A percentile compares a stretch with the other conserved stretches of the same genome.
These are phyloP conservation scores for Coregonus sp. DNA, from an alignment of 2,797 vertebrate species.

Conservation along the genomic window DNA sequence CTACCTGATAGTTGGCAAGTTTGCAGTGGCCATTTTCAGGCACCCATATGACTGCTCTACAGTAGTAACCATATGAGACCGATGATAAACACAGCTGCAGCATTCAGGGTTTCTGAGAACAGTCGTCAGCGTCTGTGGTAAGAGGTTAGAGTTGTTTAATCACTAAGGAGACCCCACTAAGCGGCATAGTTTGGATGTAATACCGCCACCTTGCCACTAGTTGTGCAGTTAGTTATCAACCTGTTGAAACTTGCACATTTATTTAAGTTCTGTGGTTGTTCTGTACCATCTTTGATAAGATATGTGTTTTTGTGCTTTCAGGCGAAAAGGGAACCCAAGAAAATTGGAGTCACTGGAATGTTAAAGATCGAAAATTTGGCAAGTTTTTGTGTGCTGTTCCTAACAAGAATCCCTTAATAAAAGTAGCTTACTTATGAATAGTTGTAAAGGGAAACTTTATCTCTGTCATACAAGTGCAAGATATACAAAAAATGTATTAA, in stretches of 20 bases:
- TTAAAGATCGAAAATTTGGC: constrained; percentile 19
- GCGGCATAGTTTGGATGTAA: constrained; percentile 35
- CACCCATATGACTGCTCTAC: constrained; percentile 31
- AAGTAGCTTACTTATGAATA: neutral
- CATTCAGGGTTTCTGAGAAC: constrained; percentile 74
- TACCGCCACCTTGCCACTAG: constrained; percentile 37
- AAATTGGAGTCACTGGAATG: constrained; percentile 36
- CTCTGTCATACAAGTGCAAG: constrained; percentile 9
- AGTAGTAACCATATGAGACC: constrained; percentile 27
- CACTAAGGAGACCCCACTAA: constrained; percentile 20
- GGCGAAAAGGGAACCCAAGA: constrained; percentile 14
- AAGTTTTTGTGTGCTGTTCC: constrained; percentile 37
- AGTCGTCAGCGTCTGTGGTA: constrained; percentile 70
- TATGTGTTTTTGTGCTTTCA: constrained; percentile 34
- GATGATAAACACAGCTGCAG: constrained; percentile 61
- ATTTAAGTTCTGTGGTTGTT: neutral
- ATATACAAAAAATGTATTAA: constrained; percentile 13
- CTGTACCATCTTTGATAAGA: neutral
- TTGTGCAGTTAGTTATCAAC: constrained; percentile 42
- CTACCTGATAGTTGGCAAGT: constrained; percentile 59
- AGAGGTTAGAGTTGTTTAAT: constrained; percentile 44
- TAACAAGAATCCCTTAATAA: constrained; percentile 12
- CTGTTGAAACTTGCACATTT: constrained; percentile 3
- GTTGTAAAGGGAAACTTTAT: constrained; percentile 18
- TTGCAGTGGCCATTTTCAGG: constrained; percentile 33